Percentiles rank a stretch among this genome's conserved stretches.
Evolutionary conservation across 2,797 vertebrate species (phyloP).

Genomic region (Leucoraja ocellata): DNA sequence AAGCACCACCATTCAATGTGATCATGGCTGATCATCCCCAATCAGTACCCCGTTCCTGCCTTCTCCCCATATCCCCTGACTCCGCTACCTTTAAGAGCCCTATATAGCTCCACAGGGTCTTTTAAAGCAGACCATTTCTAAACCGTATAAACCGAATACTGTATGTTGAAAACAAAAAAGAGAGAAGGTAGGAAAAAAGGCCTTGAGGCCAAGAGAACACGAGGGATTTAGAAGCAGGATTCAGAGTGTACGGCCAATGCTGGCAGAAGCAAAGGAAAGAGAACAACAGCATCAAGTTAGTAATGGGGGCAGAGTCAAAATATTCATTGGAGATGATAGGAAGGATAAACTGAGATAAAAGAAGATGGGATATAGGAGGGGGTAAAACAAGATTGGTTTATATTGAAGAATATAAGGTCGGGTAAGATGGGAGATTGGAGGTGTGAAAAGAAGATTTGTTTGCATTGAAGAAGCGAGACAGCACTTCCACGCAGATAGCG

Average conservation of each 20-base stretch:
- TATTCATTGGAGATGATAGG: background rate
- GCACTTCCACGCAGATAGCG: background rate
- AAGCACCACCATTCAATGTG: too few species aligned
- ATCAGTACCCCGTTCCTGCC: too few species aligned
- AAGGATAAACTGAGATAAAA: background rate
- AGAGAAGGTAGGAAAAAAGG: background rate
- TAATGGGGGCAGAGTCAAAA: background rate
- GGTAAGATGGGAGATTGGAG: background rate
- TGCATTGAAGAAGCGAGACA: background rate
- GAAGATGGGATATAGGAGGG: background rate
- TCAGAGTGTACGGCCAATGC: background rate
- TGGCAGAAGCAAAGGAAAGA: too few species aligned
- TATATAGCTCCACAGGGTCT: too few species aligned
- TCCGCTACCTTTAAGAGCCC: too few species aligned
- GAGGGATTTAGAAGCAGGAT: background rate
- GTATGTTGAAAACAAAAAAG: background rate
- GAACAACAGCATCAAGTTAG: background rate
- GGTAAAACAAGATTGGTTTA: background rate
- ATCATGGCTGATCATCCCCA: too few species aligned
- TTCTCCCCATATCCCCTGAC: too few species aligned
- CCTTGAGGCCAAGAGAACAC: background rate
- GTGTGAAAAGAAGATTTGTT: background rate
- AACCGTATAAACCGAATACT: background rate
- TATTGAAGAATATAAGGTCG: background rate
- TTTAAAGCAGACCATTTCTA: too few species aligned